A percentile compares a stretch with the other conserved stretches of the same genome.
Conservation (phyloP, 1,140 invertebrate species). For the Streblospio benedicti region DNA sequence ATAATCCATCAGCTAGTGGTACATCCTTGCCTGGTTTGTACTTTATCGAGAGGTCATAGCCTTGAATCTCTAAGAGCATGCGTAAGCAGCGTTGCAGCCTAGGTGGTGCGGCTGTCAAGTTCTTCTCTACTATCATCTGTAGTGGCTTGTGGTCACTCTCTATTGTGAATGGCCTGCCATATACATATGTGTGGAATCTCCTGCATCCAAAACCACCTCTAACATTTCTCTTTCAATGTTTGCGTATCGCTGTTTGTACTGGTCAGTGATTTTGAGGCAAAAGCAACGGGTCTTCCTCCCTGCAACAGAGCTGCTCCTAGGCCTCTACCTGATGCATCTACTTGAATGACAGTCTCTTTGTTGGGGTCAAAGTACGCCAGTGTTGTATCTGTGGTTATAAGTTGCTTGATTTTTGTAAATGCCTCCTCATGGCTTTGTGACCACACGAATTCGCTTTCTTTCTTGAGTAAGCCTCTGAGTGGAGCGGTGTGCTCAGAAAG, state of each 20-base stretch:
- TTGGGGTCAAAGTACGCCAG: slow-evolving; percentile 26
- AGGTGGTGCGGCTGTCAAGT: slow-evolving; percentile 36
- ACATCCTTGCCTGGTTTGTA: slow-evolving; percentile 43
- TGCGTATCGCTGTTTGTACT: slow-evolving; percentile 4
- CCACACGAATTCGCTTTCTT: slow-evolving; percentile 8
- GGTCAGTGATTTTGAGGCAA: neutral
- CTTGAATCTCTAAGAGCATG: slow-evolving; percentile 43
- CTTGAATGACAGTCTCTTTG: slow-evolving; percentile 23
- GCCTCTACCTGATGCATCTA: slow-evolving; percentile 29
- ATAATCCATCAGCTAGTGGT: slow-evolving; percentile 37
- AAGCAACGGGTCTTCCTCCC: slow-evolving; percentile 27
- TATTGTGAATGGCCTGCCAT: slow-evolving; percentile 8
- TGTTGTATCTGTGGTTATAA: slow-evolving; percentile 16
- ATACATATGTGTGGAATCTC: slow-evolving; percentile 8
- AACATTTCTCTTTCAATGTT: slow-evolving; percentile 13
- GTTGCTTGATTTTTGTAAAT: slow-evolving; percentile 23
- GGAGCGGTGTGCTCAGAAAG: slow-evolving; percentile 8
- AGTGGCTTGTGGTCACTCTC: slow-evolving; percentile 23
- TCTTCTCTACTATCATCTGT: slow-evolving; percentile 42
- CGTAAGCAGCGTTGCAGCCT: slow-evolving; percentile 44
- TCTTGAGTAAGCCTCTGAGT: slow-evolving; percentile 8
- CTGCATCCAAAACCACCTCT: slow-evolving; percentile 9
- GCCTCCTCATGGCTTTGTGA: slow-evolving; percentile 7
- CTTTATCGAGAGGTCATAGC: slow-evolving; percentile 43
- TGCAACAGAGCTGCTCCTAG: slow-evolving; percentile 47